Evolutionary conservation across 2,797 vertebrate genomes (phyloP), one percentile per base, ranked within the genome.

Genomic region (Ptychobarbus kaznakovi): DNA sequence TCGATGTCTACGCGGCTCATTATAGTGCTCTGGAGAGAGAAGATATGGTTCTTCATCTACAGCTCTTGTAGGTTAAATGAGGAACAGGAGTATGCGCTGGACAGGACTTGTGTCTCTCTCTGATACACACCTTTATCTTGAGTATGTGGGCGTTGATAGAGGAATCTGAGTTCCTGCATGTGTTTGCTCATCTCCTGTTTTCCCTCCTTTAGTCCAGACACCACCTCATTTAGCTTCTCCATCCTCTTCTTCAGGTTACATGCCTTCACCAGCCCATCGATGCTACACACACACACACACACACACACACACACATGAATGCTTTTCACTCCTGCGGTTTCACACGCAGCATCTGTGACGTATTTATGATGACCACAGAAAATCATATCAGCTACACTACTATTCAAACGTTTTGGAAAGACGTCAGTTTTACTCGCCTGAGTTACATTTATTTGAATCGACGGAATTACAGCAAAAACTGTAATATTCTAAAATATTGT

Each of bases 1-100:
- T 98, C 96, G 82, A 99, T 98, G 49, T 99, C 96, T 0, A 96
- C 89, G 9, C 97, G 96, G 25, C 91, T 94, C 97, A 99, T 98
- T 80, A 96, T 42, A 42, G 95, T 97, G 51, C 84, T 89, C 98
- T 99, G 35, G 32, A 3, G 18, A 35, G 1, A 38, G 32, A 40
- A 66, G 22, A 40, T 16, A 53, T 12, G 20, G 9, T 8, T 53
- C 49, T 53, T 56, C 53, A 56, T 22, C 49, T 56, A 2, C 32
- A 76, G 3, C 35, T 9, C 66, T 69, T 65, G 13, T 40, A 69
- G 35, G 3, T 38, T 40, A 40, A 38, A 69, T 5, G 35, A 69
- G 18, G 20, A 69, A 69, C 3, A 51, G 49, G 9, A 20, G 7
- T 38, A 22, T 15, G 2, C 2, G 1, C 53, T 51, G 16, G 28